Conservation (phyloP, 2,888 invertebrate species). For the Silvanus unidentatus region DNA sequence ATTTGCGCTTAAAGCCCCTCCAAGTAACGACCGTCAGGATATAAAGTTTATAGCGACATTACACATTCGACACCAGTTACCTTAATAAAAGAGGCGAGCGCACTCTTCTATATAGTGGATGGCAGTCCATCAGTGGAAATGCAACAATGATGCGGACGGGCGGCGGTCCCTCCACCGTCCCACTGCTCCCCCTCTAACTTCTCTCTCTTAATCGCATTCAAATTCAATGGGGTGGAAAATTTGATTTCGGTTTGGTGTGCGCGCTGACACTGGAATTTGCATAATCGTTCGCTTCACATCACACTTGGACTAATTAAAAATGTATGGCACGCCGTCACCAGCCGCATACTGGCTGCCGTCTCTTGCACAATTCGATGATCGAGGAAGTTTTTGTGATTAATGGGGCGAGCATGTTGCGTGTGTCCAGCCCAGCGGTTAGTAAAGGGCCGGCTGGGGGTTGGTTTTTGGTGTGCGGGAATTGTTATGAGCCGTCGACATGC, state of each 20-base stretch:
- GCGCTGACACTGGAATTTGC: slow-evolving; percentile 41
- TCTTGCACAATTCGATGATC: not conserved
- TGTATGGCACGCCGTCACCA: slow-evolving; percentile 40
- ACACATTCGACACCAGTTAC: slow-evolving; percentile 47
- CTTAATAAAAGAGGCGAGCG: slow-evolving; percentile 43
- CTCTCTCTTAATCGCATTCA: slow-evolving; percentile 42
- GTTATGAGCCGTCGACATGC: slow-evolving; percentile 37
- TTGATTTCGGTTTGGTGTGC: slow-evolving; percentile 39
- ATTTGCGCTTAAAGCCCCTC: slow-evolving; percentile 46
- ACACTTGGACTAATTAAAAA: slow-evolving; percentile 42
- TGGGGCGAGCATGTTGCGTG: slow-evolving; percentile 24
- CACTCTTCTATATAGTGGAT: slow-evolving; percentile 1
- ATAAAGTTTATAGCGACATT: slow-evolving; percentile 47
- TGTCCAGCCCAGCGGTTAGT: slow-evolving; percentile 32
- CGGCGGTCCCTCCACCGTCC: too few species aligned
- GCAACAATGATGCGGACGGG: too few species aligned
- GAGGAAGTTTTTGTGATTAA: slow-evolving; percentile 19
- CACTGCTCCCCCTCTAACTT: slow-evolving; percentile 14
- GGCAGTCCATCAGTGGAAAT: not conserved
- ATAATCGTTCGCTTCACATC: slow-evolving; percentile 39
- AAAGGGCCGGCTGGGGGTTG: slow-evolving; percentile 31
- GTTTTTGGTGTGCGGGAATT: slow-evolving; percentile 27
- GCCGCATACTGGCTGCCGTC: too few species aligned
- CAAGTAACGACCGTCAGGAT: slow-evolving; percentile 43
- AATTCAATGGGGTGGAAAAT: slow-evolving; percentile 44